Evolutionary conservation across 2,113 vertebrate species (phyloP).

Genomic region (Leptodactylus fuscus): DNA sequence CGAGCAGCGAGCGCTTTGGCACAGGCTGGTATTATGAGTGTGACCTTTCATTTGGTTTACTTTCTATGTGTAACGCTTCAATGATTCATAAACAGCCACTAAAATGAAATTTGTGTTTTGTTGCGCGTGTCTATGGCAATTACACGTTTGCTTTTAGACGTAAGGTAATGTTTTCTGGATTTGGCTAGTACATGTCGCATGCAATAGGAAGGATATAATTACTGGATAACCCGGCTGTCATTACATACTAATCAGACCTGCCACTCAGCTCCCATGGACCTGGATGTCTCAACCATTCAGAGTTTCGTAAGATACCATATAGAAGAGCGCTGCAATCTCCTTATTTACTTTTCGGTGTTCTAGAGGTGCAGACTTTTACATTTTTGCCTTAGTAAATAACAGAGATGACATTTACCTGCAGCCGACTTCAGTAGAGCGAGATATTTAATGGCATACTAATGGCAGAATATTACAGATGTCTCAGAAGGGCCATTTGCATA

Average conservation of each 20-base stretch:
- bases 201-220: conserved; percentile 19
- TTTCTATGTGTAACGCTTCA: background rate
- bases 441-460: background rate
- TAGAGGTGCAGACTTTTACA: no score
- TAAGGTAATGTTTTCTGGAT: conserved; percentile 1
- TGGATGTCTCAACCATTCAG: background rate
- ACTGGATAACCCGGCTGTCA: conserved; percentile 3
- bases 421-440: no score
- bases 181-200: background rate
- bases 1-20: no score
- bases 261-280: background rate
- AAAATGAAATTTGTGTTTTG: conserved; percentile 15
- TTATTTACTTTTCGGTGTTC: background rate
- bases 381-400: background rate
- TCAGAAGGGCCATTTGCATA: no score
- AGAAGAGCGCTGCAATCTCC: background rate
- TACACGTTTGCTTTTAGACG: background rate
- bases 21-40: background rate
- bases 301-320: background rate
- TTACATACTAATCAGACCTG: conserved; percentile 7
- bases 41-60: background rate
- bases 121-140: background rate
- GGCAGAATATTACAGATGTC: no score
- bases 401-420: no score
- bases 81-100: background rate